These are phyloP conservation scores for Blastomussa wellsi DNA, from an alignment of 92 coral and sea anemone genomes.

Conservation along the genomic window DNA sequence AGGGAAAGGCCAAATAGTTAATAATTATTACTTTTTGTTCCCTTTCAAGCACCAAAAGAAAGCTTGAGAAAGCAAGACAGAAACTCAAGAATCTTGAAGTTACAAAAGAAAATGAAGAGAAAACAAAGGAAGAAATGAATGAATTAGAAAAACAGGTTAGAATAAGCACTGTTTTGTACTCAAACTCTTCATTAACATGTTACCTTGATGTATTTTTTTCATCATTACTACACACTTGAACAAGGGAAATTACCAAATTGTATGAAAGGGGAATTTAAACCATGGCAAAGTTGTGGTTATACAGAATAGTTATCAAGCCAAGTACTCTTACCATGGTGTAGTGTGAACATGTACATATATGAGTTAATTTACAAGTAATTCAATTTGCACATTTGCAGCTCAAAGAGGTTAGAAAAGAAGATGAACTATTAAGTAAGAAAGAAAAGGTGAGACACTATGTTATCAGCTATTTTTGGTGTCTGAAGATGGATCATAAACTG, in stretches of 20 bases:
- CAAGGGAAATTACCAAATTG: no score
- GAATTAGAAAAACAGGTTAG: conserved; percentile 80
- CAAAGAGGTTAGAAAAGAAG: conserved; percentile 68
- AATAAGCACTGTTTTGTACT: no score
- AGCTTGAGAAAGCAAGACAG: conserved; percentile 64
- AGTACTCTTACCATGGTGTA: no score
- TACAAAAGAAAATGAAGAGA: conserved; percentile 39
- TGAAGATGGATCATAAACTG: neutral
- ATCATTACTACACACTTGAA: no score
- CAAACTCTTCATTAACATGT: no score
- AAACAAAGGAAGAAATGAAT: conserved; percentile 35
- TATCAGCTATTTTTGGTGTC: neutral
- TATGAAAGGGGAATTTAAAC: no score
- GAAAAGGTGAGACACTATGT: conserved; percentile 58
- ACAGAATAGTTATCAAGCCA: no score
- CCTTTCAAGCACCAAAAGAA: conserved; percentile 54
- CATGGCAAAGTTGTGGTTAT: no score
- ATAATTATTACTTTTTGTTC: neutral
- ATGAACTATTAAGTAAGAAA: conserved; percentile 64
- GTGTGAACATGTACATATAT: no score
- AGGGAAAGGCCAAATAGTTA: no score
- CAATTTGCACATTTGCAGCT: conserved; percentile 28
- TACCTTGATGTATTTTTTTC: no score
- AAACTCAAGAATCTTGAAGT: conserved; percentile 47
- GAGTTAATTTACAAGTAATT: neutral